Evolutionary conservation across 2,888 invertebrate genomes (phyloP), one percentile per base, ranked within the genome.

Genomic region (Tenthredo mesomela): DNA sequence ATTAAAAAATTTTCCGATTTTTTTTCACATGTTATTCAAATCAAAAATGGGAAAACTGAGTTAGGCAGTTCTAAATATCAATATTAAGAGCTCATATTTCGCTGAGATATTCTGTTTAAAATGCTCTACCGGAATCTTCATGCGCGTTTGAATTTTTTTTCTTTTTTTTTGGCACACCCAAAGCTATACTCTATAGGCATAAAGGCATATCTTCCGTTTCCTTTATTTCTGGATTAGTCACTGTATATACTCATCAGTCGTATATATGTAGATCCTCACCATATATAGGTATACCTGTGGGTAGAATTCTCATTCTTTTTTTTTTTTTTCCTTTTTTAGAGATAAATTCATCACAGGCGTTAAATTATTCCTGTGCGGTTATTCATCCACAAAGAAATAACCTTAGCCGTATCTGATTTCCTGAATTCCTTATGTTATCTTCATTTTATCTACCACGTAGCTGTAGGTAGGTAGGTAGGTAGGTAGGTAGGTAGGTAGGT

Each of bases 321-420:
- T 37, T 37, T 37, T 37, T 7, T 0, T 37, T 37, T 37, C 7
- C 7, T 37, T 37, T 25, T 47, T 54, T 50, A 1, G n/a, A 71
- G 15, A 25, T 54, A 1, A 54, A 54, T n/a, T 54, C n/a, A 5
- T n/a, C n/a, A 6, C 6, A 7, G 61, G 61, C 12, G 29, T 50
- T 71, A 29, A 71, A 29, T 50, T 70, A 40, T 83, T 54, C 71
- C 33, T 21, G n/a, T n/a, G n/a, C n/a, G 47, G 15, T 15, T 83
- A 67, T 67, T 65, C 80, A 85, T 73, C 43, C 73, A 25, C 73
- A 25, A 43, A 21, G 40, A 40, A 73, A 43, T 73, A 43, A 21
- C 40, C 12, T 21, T 21, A 77, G 82, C 78, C 84, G 70, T 86
- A 61, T 86, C 82, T 86, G 85, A 86, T 82, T 80, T 84, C 43